Percentiles rank a stretch among this genome's conserved stretches.
Evolutionary conservation across 2,113 vertebrate species (phyloP).

Genomic region (Thamnaconus septentrionalis): DNA sequence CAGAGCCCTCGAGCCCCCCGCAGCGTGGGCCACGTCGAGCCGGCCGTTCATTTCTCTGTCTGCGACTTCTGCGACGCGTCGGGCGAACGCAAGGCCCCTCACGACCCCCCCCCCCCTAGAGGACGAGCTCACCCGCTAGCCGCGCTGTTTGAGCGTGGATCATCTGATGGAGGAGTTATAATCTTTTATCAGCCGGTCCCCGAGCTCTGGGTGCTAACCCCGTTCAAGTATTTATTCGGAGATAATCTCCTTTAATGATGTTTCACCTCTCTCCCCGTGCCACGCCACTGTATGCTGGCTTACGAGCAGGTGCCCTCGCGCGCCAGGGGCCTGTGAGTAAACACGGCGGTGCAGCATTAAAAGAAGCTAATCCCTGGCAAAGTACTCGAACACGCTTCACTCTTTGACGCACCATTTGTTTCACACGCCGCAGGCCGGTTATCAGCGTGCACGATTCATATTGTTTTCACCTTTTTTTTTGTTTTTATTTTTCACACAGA

Average conservation of each 20-base stretch:
- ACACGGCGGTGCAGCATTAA: conserved; percentile 6
- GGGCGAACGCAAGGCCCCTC: too few species aligned
- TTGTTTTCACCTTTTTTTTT: too few species aligned
- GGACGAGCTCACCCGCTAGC: conserved; percentile 42
- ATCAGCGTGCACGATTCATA: too few species aligned
- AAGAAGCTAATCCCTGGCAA: conserved; percentile 7
- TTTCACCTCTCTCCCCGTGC: conserved; percentile 39
- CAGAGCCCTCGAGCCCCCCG: not conserved
- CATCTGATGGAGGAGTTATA: conserved; percentile 40
- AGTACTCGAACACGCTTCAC: not conserved
- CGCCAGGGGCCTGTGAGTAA: not conserved
- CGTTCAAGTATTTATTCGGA: conserved; percentile 52
- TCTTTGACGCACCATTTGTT: too few species aligned
- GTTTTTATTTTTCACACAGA: too few species aligned
- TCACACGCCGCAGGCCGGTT: too few species aligned
- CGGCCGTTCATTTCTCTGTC: too few species aligned
- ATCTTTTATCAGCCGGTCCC: conserved; percentile 44
- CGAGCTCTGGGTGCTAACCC: conserved; percentile 28
- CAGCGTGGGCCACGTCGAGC: too few species aligned
- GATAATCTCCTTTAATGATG: conserved; percentile 72
- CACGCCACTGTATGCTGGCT: conserved; percentile 22
- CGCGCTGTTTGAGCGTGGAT: conserved; percentile 19
- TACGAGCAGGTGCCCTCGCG: conserved; percentile 44
- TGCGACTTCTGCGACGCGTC: too few species aligned
- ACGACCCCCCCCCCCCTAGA: not conserved